phyloP scores from a whole-genome alignment of 2,888 invertebrate genomes.

The Athalia cordata region DNA sequence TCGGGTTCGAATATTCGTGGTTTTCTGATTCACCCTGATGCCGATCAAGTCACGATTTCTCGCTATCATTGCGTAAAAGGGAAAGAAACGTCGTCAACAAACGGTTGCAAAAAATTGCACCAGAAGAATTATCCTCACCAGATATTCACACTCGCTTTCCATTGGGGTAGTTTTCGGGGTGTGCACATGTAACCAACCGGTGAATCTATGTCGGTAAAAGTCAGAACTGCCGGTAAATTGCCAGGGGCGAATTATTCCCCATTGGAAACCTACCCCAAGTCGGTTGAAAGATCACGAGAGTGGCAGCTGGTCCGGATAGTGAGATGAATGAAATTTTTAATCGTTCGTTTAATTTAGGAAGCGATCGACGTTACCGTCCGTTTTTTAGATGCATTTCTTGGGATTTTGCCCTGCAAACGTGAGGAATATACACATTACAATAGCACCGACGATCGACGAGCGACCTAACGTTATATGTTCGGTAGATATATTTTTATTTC shows the following conservation, averaged over 20 bases:
- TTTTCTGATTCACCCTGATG: constrained; percentile 3
- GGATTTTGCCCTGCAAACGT: no score
- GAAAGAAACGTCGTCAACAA: neutral
- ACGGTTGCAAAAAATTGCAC: neutral
- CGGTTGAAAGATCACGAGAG: no score
- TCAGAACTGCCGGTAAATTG: constrained; percentile 25
- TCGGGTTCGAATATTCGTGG: neutral
- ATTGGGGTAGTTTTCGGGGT: constrained; percentile 5
- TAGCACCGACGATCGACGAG: no score
- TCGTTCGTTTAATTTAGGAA: no score
- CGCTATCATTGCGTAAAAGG: neutral
- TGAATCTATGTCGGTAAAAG: neutral
- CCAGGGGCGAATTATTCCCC: neutral
- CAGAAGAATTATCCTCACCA: neutral
- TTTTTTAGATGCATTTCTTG: no score
- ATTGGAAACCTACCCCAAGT: neutral
- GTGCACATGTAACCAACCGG: neutral
- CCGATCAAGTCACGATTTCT: neutral
- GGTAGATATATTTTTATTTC: constrained; percentile 47
- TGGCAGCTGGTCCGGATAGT: no score
- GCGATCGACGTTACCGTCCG: no score
- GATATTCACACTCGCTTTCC: neutral
- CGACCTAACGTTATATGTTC: neutral
- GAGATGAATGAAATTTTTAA: no score
- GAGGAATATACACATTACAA: no score